Evolutionary conservation across 1,140 invertebrate species (phyloP).

Genomic region (Pachypsylla venusta): DNA sequence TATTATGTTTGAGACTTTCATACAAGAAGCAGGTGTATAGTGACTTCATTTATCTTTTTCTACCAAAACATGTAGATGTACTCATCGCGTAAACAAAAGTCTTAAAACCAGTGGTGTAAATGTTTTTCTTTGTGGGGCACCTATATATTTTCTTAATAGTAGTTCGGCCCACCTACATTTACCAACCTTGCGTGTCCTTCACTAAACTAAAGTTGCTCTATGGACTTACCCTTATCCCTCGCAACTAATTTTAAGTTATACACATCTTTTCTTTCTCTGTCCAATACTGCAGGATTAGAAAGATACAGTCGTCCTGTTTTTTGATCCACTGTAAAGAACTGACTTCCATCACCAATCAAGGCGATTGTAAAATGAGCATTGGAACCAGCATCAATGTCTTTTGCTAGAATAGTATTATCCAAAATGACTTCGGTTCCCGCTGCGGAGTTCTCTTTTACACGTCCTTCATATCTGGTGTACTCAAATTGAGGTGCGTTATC

Average conservation of each 20-base stretch:
- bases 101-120: too few relatives aligned
- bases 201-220: too few relatives aligned
- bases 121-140: too few relatives aligned
- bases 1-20: too few relatives aligned
- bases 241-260: slow-evolving; percentile 58
- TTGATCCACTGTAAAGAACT: slow-evolving; percentile 58
- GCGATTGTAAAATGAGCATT: slow-evolving; percentile 61
- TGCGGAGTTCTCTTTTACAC: slow-evolving; percentile 60
- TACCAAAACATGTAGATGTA: too few relatives aligned
- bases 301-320: slow-evolving; percentile 47
- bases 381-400: slow-evolving; percentile 58
- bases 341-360: slow-evolving; percentile 54
- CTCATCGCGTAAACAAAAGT: too few relatives aligned
- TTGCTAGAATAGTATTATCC: slow-evolving; percentile 46
- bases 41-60: too few relatives aligned
- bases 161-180: too few relatives aligned
- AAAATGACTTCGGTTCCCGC: slow-evolving; percentile 54
- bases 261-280: slow-evolving; percentile 51
- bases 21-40: too few relatives aligned
- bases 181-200: too few relatives aligned
- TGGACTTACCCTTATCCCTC: slow-evolving; percentile 41
- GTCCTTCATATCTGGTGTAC: slow-evolving; percentile 50
- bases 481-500: slow-evolving; percentile 78
- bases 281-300: slow-evolving; percentile 37
- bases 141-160: too few relatives aligned